Evolutionary conservation across 2,797 vertebrate species (phyloP).

Genomic region (Perdix hodgsoniae): DNA sequence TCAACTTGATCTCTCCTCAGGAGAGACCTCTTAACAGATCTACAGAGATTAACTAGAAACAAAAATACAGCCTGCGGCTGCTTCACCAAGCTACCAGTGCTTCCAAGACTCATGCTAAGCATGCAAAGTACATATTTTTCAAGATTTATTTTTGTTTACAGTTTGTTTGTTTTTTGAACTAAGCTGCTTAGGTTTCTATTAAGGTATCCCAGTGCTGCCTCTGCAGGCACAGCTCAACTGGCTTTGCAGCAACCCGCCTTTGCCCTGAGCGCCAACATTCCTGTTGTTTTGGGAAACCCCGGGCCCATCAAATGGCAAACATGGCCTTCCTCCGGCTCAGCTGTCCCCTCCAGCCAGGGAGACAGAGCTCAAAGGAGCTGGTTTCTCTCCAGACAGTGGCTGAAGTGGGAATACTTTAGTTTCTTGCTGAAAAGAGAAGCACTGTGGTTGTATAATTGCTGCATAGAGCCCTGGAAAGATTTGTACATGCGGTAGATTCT

Average conservation of each 20-base stretch:
- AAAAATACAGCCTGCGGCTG: neutral
- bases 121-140: neutral
- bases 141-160: constrained; percentile 9
- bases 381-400: neutral
- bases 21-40: neutral
- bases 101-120: neutral
- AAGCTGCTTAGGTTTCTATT: constrained; percentile 2
- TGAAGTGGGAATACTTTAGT: neutral
- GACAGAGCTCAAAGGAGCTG: neutral
- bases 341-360: neutral
- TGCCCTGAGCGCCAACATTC: neutral
- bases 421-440: neutral
- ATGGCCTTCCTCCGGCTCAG: neutral
- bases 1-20: neutral
- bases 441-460: neutral
- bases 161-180: constrained; percentile 16
- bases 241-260: constrained; percentile 10
- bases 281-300: neutral
- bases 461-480: neutral
- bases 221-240: neutral
- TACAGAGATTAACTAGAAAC: neutral
- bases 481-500: neutral
- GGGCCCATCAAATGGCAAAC: neutral
- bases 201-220: neutral
- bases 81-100: neutral